These are phyloP conservation scores for Dysdera silvatica DNA, from an alignment of 1,140 invertebrate species.

Conservation along the genomic window DNA sequence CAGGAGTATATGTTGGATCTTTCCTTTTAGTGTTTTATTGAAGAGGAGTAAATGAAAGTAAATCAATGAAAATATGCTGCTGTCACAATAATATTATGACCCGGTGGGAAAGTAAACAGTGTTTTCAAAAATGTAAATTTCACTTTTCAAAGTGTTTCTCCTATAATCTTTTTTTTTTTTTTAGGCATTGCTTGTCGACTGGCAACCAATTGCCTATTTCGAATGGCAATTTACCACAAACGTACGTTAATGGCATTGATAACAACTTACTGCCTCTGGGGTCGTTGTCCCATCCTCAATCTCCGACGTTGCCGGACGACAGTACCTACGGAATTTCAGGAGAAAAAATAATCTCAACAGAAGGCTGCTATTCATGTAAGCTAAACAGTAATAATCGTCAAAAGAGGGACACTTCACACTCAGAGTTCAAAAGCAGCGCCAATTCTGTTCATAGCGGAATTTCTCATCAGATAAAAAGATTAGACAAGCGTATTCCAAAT, in stretches of 20 bases:
- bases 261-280: conserved; percentile 8
- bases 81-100: too few relatives aligned
- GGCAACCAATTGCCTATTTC: too few relatives aligned
- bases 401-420: neutral
- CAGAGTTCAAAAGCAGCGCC: neutral
- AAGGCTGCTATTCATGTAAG: conserved; percentile 85
- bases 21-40: too few relatives aligned
- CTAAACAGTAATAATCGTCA: conserved; percentile 44
- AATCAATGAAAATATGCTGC: too few relatives aligned
- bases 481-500: conserved; percentile 11
- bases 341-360: conserved; percentile 69
- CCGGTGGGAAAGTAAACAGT: too few relatives aligned
- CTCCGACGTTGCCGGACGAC: conserved; percentile 36
- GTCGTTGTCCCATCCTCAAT: neutral
- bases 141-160: too few relatives aligned
- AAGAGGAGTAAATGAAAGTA: too few relatives aligned
- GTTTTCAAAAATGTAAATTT: too few relatives aligned
- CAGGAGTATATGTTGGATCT: too few relatives aligned
- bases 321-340: conserved; percentile 50
- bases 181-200: too few relatives aligned
- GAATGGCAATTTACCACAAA: neutral
- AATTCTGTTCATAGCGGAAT: neutral
- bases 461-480: neutral
- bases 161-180: too few relatives aligned
- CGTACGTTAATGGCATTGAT: neutral